Evolutionary conservation across 2,113 vertebrate species (phyloP), one percentile per base, ranked within the genome.

Genomic region (Oreotrochilus melanogaster): DNA sequence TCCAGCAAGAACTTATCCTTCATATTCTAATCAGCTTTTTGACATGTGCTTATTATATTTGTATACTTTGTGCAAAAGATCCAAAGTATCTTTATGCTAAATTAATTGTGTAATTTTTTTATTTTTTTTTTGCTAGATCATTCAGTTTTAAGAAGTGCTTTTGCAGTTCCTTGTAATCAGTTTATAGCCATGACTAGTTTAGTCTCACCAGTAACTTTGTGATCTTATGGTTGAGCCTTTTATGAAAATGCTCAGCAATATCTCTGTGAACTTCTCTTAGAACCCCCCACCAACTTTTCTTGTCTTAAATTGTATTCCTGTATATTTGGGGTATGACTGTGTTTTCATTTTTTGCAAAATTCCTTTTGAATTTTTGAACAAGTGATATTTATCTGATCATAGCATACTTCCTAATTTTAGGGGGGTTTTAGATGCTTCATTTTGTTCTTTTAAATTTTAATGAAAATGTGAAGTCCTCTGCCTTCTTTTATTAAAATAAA

Each of bases 391-490:
- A 81, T 18, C 11, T 45, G 69, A 31, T 2, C 1, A 21, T n/a
- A 47, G 2, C 1, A 1, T 9, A 8, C 22, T 42, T 92, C 23
- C 16, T 53, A 43, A 60, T 51, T 79, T 72, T 11, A 60, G 18
- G 9, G 6, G 7, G 2, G 35, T 0, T 75, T 62, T 57, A 42
- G 28, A 18, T 53, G 4, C 0, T 50, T 84, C 21, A 9, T 39
- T 10, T 14, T 64, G 7, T 42, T 85, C 12, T 39, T 88, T 85
- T 18, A 30, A 51, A 37, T n/a, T 61, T 78, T 50, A 30, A 70
- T 74, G 47, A 81, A 71, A 45, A 18, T 56, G 17, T 24, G 9
- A 64, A 65, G 13, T 60, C 7, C 43, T 88, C 22, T 50, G 7
- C 62, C 4, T 0, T 57, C 9, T 71, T 66, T 51, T 62, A 50